These are phyloP conservation scores for Cyclura pinguis DNA, from an alignment of 2,797 vertebrate species.

Conservation along the genomic window DNA sequence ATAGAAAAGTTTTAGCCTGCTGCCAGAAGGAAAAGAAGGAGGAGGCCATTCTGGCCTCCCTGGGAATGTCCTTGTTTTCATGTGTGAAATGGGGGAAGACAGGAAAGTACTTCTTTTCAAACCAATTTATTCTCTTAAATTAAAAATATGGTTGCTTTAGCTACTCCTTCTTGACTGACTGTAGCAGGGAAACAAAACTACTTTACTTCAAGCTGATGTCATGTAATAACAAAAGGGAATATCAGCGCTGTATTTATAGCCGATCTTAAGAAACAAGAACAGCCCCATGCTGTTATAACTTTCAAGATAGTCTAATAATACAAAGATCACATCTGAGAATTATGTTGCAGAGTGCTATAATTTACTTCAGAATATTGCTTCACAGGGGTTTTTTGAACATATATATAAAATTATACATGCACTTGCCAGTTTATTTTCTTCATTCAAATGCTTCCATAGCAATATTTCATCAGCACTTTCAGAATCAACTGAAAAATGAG, in stretches of 20 bases:
- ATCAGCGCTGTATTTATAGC: slow-evolving; percentile 21
- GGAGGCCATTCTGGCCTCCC: too few species aligned
- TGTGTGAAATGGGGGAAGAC: not conserved
- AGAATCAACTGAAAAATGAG: not conserved
- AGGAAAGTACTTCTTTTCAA: not conserved
- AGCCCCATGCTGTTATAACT: not conserved
- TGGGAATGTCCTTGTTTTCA: not conserved
- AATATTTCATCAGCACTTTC: not conserved
- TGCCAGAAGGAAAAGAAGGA: too few species aligned
- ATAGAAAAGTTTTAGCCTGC: too few species aligned
- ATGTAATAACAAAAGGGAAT: slow-evolving; percentile 30
- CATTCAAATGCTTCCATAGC: not conserved
- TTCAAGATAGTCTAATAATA: not conserved
- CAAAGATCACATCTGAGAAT: not conserved
- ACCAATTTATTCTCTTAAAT: not conserved
- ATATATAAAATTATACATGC: not conserved
- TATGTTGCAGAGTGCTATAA: not conserved
- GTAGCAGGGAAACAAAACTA: not conserved
- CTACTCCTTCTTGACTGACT: not conserved
- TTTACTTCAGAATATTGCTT: slow-evolving; percentile 1
- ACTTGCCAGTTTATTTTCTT: not conserved
- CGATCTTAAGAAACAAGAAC: slow-evolving; percentile 19
- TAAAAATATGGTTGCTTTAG: not conserved
- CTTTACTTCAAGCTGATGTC: not conserved
- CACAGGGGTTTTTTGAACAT: not conserved